Base-by-base conservation (phyloP, 2,113 vertebrate genomes). In the Pipra filicauda region DNA sequence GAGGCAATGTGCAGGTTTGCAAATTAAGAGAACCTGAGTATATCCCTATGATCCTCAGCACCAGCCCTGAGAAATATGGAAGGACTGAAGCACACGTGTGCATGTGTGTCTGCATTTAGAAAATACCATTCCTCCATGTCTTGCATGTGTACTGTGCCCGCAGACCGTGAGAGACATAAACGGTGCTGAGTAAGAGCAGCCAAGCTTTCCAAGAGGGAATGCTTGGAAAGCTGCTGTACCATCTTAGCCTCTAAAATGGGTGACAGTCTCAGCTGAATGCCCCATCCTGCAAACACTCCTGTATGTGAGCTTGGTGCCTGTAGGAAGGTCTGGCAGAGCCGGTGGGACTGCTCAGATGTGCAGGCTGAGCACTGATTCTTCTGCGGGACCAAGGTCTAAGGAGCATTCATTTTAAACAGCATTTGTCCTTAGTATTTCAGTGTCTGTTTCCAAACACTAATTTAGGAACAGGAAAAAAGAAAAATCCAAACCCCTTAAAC, bases 401-500 rank as follows among this genome's bases (percentile, higher is more conserved):
- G 54, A 97, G 57, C 44, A 28, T 46, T 48, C 24, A 27, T 76
- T 91, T 76, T 12, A 82, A 91, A 76, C 55, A 91, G 59, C 33
- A 3, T 93, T 86, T 75, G 77, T 65, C 78, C 76, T 43, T 84
- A 70, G 78, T 52, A 58, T 81, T 88, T 49, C 89, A 65, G 79
- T 44, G 59, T 89, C 73, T 71, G 71, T 43, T 88, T 91, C 81
- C 61, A 67, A 78, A 88, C 21, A 1, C 23, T 26, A 58, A 82
- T 89, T 95, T 86, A 84, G 73, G 70, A 70, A 90, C 71, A 87
- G 71, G 49, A 37, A 65, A 57, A 89, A 81, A 85, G 52, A 57
- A 84, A 71, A 80, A 26, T 35, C 44, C 15, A 2, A 75, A 59
- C 33, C 57, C 43, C 61, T 93, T 73, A 57, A 75, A 61, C 31